Evolutionary conservation across 2,888 invertebrate species (phyloP).

Genomic region (Agrotis puta): DNA sequence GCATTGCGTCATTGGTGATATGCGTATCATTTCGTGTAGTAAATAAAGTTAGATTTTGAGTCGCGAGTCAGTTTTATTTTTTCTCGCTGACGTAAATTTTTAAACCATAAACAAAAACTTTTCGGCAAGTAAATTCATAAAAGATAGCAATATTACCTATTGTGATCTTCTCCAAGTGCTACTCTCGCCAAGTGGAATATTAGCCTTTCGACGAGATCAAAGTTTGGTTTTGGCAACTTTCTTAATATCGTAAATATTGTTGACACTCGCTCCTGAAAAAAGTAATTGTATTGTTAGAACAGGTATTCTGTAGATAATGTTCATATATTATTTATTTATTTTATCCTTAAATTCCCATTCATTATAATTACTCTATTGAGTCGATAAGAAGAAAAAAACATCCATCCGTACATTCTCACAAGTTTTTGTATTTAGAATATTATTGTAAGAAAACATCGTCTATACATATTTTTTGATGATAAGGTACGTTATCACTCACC

Average conservation of each 20-base stretch:
- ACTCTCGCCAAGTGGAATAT: constrained; percentile 98
- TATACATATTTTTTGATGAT: neutral
- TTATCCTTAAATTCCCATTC: too few relatives aligned
- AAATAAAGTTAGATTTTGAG: too few relatives aligned
- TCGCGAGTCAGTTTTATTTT: too few relatives aligned
- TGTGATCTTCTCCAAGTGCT: constrained; percentile 96
- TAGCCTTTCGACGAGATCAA: constrained; percentile 97
- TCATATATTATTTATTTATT: too few relatives aligned
- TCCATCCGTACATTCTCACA: too few relatives aligned
- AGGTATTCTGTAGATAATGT: neutral
- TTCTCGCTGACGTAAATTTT: neutral
- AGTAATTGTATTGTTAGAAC: constrained; percentile 5
- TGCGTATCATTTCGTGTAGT: too few relatives aligned
- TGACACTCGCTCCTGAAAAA: constrained; percentile 93
- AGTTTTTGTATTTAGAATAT: too few relatives aligned
- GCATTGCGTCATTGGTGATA: too few relatives aligned
- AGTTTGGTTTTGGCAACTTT: constrained; percentile 97
- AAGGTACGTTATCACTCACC: constrained; percentile 84
- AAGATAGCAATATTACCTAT: constrained; percentile 83
- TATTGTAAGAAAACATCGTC: neutral
- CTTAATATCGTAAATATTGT: constrained; percentile 96
- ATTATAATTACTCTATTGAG: too few relatives aligned
- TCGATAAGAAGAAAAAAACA: too few relatives aligned
- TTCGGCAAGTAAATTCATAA: too few relatives aligned
- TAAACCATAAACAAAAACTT: too few relatives aligned